phyloP scores from a whole-genome alignment of 2,797 vertebrate genomes.

The Sparus aurata region DNA sequence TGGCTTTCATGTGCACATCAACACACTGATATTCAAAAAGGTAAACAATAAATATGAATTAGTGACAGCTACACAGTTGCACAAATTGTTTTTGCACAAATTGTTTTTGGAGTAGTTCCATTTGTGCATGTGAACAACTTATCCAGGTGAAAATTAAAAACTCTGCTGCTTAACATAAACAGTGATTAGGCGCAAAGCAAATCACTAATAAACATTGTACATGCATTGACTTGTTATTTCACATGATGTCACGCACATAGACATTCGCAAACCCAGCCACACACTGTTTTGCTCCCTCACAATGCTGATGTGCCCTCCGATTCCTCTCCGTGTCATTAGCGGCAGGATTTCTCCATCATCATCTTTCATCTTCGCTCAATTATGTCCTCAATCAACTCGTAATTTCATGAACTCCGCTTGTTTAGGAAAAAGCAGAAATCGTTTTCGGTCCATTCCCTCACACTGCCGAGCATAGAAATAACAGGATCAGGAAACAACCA shows the following conservation, averaged over 20 bases:
- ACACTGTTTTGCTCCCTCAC: conserved; percentile 27
- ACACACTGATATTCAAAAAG: too few species aligned
- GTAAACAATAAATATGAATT: too few species aligned
- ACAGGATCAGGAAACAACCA: conserved; percentile 64
- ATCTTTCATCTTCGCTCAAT: conserved; percentile 50
- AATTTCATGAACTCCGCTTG: conserved; percentile 50
- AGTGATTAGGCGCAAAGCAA: conserved; percentile 19
- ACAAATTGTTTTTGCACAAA: too few species aligned
- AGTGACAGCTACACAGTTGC: not conserved
- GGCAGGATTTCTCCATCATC: conserved; percentile 35
- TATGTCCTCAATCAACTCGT: conserved; percentile 53
- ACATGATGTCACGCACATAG: not conserved
- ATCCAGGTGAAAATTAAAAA: not conserved
- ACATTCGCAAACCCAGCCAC: conserved; percentile 16
- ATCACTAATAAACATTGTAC: conserved; percentile 8
- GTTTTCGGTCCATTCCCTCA: conserved; percentile 55
- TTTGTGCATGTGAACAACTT: not conserved
- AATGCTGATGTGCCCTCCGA: conserved; percentile 27
- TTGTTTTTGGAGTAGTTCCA: too few species aligned
- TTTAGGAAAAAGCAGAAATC: conserved; percentile 54
- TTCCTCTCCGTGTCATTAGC: conserved; percentile 51
- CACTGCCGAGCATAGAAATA: conserved; percentile 55
- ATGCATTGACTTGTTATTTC: conserved; percentile 1
- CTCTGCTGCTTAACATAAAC: conserved; percentile 1
- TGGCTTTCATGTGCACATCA: too few species aligned